Base-by-base conservation (phyloP, 2,797 vertebrate species). In the Accipiter superciliosus region DNA sequence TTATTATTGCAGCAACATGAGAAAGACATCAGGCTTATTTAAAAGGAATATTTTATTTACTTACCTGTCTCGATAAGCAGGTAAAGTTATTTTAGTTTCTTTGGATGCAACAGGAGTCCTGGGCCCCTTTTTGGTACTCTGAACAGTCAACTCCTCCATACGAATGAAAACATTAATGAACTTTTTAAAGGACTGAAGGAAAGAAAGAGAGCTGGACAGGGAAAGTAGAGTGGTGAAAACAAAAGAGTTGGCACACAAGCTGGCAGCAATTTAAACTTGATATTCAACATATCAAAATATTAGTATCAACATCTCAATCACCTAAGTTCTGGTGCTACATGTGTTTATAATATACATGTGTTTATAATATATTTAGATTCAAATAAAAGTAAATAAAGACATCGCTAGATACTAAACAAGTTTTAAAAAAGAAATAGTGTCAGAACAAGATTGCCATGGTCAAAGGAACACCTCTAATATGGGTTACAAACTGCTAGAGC, bases 51-150 rank as follows among this genome's bases (percentile, higher is more conserved):
- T 31, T 61, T 71, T 4, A 47, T 52, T 73, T 67, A 72, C 80
- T 88, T 74, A 93, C 87, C 65, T 62, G 45, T 79, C 76, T 69
- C 19, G 15, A 15, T 45, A 67, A 83, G 76, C 55, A 80, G 67
- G n/a, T 42, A 3, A 63, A 83, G 66, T 52, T 67, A 50, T 39
- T 71, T 24, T 55, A n/a, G 39, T 40, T 52, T 84, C 70, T 53
- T n/a, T 49, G 49, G 49, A 49, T 39, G 31, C 4, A 33, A 74
- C 0, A 58, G 25, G 45, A 93, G 62, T 62, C 29, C 59, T 15
- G 66, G 15, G 39, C 37, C 26, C 61, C 42, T 67, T 76, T 85
- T 10, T 74, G 69, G 47, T 44, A 57, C 78, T 73, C 52, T 13
- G 40, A 71, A 81, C 53, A 78, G 44, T 42, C 28, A 93, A 37